Evolutionary conservation across 2,113 vertebrate genomes (phyloP), one percentile per base, ranked within the genome.

Genomic region (Mionectes macconnelli): DNA sequence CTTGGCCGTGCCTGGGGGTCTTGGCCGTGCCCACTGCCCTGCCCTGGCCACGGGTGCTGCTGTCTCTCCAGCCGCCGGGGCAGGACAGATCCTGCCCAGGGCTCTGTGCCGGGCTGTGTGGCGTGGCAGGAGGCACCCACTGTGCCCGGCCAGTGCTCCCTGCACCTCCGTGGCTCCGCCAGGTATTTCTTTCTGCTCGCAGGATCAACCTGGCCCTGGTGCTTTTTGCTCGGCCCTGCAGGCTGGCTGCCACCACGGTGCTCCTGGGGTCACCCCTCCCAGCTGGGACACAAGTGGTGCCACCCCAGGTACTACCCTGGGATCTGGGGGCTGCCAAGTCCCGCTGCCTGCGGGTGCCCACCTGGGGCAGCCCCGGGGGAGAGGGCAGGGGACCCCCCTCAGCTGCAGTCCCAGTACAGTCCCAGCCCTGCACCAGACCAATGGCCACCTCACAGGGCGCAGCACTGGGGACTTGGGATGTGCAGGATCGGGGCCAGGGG

Each of bases 401-500:
- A 2, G 24, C 66, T 75, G 39, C 44, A 59, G 69, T 75, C 44
- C n/a, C 6, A 20, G 33, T 12, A n/a, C 33, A 9, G 39, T 68
- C 53, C 63, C 2, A 23, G 64, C 42, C 4, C 2, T 3, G 5
- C 40, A 15, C 5, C 12, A 18, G 74, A 17, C 6, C 2, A 8
- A 2, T 4, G 55, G 37, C 59, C 0, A 3, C 45, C 16, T 56
- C 0, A 0, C 15, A 5, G 55, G 66, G 52, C 0, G 6, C 79
- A 70, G 86, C 0, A 0, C 25, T 31, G 66, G 83, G 87, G 70
- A 42, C 12, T 21, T 10, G 86, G 89, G 93, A 96, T 90, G 86
- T 89, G 93, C 87, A 57, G 93, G 94, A 89, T 73, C 14, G 3
- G 67, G 82, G 90, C 93, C 94, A 92, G 87, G 83, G 86, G 84